Evolutionary conservation across 2,113 vertebrate genomes (phyloP), one percentile per base, ranked within the genome.

Genomic region (Theristicus caerulescens): DNA sequence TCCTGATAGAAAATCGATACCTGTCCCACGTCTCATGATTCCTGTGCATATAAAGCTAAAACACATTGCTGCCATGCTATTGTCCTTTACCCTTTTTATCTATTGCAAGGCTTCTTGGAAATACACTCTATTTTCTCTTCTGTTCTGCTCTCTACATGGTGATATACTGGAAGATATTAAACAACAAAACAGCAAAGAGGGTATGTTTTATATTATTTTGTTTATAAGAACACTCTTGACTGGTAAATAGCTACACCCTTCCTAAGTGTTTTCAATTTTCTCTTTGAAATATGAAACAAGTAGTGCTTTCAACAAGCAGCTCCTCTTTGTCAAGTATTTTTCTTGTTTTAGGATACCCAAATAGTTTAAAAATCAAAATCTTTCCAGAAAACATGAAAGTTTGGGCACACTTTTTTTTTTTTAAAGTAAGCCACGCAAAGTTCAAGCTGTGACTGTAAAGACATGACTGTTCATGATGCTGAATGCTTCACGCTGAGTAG

Each of bases 141-240:
- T 82, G 27, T 51, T 92, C 71, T 57, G 44, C 31, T 88, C 46
- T 79, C 66, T 65, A 16, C 7, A 2, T 44, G 49, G 46, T 32
- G 65, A 94, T 92, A 61, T 1, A 0, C 52, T 94, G 78, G 62
- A 73, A 95, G 86, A 83, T 22, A 57, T 46, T 77, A 82, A 93
- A 91, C 62, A 93, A 82, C 22, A 83, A 58, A 73, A 51, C 62
- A 91, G 46, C 66, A 77, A 82, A 73, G 79, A 62, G 64, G 87
- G 38, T 83, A 65, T 97, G 96, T 91, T 97, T 97, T 90, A 8
- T 67, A 97, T 97, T 97, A 97, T 58, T 94, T 94, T 97, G 96
- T 97, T 97, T 97, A 67, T 97, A 91, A 91, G 88, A 86, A 91
- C 57, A 54, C 55, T 90, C 64, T 86, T 85, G 74, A 65, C 62